These are phyloP conservation scores for Lasiurus borealis DNA, from an alignment of 2,113 vertebrate species.

Conservation along the genomic window DNA sequence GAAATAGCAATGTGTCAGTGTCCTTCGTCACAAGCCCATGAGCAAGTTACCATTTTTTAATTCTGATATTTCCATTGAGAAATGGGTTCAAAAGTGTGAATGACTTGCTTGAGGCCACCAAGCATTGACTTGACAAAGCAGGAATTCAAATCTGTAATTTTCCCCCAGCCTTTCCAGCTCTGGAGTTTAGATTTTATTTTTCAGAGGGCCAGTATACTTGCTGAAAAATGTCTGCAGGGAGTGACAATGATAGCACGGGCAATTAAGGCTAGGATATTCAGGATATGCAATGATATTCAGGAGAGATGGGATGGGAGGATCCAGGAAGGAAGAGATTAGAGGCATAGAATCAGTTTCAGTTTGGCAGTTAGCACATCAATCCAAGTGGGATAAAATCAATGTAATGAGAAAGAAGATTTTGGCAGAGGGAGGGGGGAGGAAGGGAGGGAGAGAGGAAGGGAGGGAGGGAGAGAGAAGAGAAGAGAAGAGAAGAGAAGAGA, in stretches of 20 bases:
- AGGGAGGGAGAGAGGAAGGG: not conserved
- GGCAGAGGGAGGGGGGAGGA: no score
- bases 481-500: not conserved
- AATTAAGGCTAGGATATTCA: not conserved
- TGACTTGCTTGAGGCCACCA: not conserved
- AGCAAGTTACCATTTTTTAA: not conserved
- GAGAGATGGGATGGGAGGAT: not conserved
- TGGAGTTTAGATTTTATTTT: not conserved
- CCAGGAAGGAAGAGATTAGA: not conserved
- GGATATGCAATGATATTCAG: not conserved
- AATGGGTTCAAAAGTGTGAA: not conserved
- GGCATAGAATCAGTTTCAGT: not conserved
- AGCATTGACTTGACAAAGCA: not conserved
- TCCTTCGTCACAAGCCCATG: not conserved
- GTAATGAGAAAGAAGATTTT: not conserved
- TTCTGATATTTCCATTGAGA: not conserved
- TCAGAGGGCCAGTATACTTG: not conserved
- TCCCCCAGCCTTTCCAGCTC: not conserved
- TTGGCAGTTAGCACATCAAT: not conserved
- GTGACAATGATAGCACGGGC: not conserved
- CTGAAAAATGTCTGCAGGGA: not conserved
- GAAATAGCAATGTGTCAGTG: not conserved
- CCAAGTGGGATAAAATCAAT: not conserved
- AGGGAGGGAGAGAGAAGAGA: not conserved
- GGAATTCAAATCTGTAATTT: not conserved